A percentile compares a stretch with the other conserved stretches of the same genome.
Evolutionary conservation across 2,888 invertebrate species (phyloP).

Genomic region (Syrphus vitripennis): DNA sequence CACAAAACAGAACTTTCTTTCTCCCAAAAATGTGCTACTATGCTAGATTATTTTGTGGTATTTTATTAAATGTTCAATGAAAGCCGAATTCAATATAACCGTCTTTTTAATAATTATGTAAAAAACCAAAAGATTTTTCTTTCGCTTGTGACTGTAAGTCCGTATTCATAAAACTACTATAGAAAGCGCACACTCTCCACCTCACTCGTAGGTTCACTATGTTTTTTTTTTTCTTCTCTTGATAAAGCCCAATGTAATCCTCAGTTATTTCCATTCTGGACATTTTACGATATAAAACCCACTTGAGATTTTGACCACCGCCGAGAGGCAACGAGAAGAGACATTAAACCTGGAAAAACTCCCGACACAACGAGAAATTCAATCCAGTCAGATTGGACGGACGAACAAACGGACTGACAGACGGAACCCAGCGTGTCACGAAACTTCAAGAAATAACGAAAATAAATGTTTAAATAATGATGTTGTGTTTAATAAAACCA

Average conservation of each 20-base stretch:
- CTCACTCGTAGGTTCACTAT: not conserved
- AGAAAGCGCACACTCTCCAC: constrained; percentile 1
- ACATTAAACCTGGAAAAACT: constrained; percentile 38
- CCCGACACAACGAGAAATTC: constrained; percentile 54
- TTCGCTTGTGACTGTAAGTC: not conserved
- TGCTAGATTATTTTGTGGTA: no score
- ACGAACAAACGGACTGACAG: not conserved
- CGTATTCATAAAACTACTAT: not conserved
- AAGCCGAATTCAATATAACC: no score
- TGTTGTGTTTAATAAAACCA: constrained; percentile 71
- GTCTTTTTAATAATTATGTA: no score
- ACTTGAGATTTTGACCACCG: constrained; percentile 68
- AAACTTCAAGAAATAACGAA: constrained; percentile 60
- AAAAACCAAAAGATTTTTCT: no score
- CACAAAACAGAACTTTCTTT: not conserved
- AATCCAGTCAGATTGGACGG: constrained; percentile 19
- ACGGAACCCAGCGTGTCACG: constrained; percentile 35
- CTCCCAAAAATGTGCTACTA: no score
- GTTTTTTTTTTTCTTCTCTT: not conserved
- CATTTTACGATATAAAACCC: constrained; percentile 58
- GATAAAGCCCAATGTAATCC: constrained; percentile 52
- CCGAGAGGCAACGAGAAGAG: not conserved
- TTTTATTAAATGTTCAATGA: no score
- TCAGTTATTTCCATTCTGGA: constrained; percentile 51
- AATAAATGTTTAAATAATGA: constrained; percentile 71